phyloP scores from a whole-genome alignment of 1,140 invertebrate genomes.

The Brachionus koreanus region DNA sequence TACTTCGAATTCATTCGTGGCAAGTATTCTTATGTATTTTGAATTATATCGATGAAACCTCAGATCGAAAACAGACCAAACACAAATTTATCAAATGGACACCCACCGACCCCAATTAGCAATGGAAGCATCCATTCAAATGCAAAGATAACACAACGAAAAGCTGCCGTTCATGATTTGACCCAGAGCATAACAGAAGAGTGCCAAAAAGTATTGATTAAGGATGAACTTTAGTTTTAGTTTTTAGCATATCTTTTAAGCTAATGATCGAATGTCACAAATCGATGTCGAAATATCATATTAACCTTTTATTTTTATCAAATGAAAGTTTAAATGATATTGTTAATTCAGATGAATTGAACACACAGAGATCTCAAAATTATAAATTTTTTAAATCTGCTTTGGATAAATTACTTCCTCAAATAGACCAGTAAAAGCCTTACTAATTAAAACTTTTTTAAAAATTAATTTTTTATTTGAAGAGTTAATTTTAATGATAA shows the following conservation, averaged over 20 bases:
- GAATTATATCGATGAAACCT: background rate
- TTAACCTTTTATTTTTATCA: background rate
- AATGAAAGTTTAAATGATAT: slow-evolving; percentile 17
- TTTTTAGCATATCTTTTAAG: background rate
- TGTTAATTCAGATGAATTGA: slow-evolving; percentile 12
- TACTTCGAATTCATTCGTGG: background rate
- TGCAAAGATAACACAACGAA: background rate
- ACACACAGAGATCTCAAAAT: background rate
- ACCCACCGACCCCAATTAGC: background rate
- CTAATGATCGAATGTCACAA: slow-evolving; percentile 23
- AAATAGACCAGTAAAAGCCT: slow-evolving; percentile 35
- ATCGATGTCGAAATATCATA: slow-evolving; percentile 26
- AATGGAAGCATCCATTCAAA: background rate
- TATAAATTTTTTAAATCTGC: slow-evolving; percentile 5
- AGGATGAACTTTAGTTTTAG: background rate
- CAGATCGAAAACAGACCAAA: background rate
- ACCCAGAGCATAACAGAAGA: slow-evolving; percentile 22
- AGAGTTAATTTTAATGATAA: slow-evolving; percentile 41
- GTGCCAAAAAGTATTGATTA: slow-evolving; percentile 3
- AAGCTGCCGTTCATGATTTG: slow-evolving; percentile 27
- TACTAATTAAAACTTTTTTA: background rate
- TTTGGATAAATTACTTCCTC: slow-evolving; percentile 7
- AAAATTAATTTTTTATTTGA: background rate
- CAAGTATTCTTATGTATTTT: background rate
- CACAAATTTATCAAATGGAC: background rate